A percentile compares a stretch with the other conserved stretches of the same genome.
Evolutionary conservation across 2,888 invertebrate genomes (phyloP).

Genomic region (Drosophila cracens): DNA sequence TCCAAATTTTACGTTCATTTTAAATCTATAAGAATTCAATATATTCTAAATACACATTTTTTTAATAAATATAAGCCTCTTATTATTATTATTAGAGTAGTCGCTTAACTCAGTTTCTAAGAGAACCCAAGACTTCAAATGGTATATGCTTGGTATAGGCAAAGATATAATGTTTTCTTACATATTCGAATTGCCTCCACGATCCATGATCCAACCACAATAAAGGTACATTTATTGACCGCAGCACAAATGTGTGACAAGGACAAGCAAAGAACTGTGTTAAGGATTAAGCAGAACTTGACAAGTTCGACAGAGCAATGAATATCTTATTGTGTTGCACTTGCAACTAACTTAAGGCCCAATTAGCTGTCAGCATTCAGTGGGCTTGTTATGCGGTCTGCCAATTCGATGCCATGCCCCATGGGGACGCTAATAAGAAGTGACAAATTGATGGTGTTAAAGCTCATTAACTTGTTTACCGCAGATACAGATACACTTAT

Average conservation of each 20-base stretch:
- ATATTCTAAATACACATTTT: too few species aligned
- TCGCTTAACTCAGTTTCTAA: not conserved
- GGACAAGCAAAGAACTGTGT: not conserved
- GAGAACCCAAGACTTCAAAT: not conserved
- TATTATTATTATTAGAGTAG: not conserved
- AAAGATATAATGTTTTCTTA: not conserved
- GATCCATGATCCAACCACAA: not conserved
- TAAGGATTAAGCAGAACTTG: slow-evolving; percentile 4
- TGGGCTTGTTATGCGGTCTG: slow-evolving; percentile 18
- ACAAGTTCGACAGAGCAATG: not conserved
- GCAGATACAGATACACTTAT: slow-evolving; percentile 38
- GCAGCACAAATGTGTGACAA: slow-evolving; percentile 1
- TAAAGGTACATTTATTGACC: not conserved
- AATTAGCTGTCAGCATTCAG: slow-evolving; percentile 38
- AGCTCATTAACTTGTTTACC: slow-evolving; percentile 80
- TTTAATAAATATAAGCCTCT: not conserved
- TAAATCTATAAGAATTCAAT: too few species aligned
- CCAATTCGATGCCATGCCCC: slow-evolving; percentile 21
- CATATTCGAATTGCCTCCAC: not conserved
- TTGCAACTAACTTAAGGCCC: slow-evolving; percentile 28
- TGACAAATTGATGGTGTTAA: slow-evolving; percentile 84
- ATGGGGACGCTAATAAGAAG: slow-evolving; percentile 80
- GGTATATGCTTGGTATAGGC: not conserved
- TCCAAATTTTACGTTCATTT: not conserved
- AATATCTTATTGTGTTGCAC: slow-evolving; percentile 25